These are phyloP conservation scores for Octopus sinensis DNA, from an alignment of 1,140 invertebrate genomes.

Conservation along the genomic window DNA sequence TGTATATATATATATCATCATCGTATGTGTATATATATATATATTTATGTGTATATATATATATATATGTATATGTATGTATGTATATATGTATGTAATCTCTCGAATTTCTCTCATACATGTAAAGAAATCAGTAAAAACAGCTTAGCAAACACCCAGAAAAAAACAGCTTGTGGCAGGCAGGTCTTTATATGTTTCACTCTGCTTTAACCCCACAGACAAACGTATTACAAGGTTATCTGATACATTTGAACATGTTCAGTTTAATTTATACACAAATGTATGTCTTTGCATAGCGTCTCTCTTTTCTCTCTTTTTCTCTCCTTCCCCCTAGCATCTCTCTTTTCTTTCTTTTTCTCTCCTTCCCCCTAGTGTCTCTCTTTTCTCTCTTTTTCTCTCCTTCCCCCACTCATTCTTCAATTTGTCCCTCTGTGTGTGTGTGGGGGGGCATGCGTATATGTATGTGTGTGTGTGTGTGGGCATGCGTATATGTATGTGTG, in stretches of 20 bases:
- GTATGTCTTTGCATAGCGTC: background rate
- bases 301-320: background rate
- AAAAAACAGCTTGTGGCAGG: background rate
- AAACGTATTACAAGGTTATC: background rate
- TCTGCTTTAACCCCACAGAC: background rate
- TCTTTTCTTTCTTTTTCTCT: background rate
- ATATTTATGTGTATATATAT: background rate
- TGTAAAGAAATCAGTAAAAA: background rate
- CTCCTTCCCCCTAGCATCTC: background rate
- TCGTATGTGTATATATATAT: too few species aligned
- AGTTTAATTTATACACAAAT: background rate
- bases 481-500: background rate
- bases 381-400: background rate
- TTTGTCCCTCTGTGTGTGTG: background rate
- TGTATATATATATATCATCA: background rate
- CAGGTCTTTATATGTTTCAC: background rate
- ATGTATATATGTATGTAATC: background rate
- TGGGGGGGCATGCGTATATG: background rate
- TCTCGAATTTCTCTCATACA: background rate
- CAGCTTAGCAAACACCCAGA: background rate
- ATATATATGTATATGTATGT: background rate
- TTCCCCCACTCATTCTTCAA: background rate
- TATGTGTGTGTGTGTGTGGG: background rate
- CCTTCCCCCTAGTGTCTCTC: background rate
- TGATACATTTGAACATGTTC: background rate